Conservation (phyloP, 2,113 vertebrate species). For the Chaetodon auriga region DNA sequence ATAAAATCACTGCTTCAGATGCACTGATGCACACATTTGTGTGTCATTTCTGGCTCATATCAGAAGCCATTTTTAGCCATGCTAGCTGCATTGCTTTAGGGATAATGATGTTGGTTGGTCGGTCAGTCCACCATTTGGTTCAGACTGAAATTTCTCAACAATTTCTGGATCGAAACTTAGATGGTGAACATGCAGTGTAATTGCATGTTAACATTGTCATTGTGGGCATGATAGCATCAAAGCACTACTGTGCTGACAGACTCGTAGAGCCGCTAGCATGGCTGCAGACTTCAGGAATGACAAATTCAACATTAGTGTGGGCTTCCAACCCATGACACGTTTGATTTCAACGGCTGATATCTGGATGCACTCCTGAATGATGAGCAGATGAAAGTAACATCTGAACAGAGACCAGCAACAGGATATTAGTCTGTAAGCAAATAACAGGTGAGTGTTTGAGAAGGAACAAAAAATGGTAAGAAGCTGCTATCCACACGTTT, state of each 20-base stretch:
- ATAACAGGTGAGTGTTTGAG: slow-evolving; percentile 1
- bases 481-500: background rate
- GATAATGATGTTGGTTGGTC: background rate
- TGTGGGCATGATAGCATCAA: background rate
- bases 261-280: background rate
- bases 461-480: background rate
- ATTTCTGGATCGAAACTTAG: background rate
- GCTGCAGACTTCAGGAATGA: background rate
- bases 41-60: background rate
- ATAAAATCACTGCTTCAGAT: background rate
- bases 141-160: background rate
- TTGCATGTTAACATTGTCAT: background rate
- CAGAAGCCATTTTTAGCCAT: background rate
- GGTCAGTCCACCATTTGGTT: background rate
- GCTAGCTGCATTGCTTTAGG: background rate
- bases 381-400: background rate
- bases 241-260: background rate
- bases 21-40: background rate
- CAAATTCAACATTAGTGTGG: background rate
- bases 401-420: slow-evolving; percentile 14
- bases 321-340: background rate
- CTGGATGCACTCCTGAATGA: background rate
- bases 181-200: background rate
- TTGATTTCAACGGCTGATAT: slow-evolving; percentile 18
- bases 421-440: slow-evolving; percentile 44